Evolutionary conservation across 2,113 vertebrate species (phyloP).

Genomic region (Python bivittatus): DNA sequence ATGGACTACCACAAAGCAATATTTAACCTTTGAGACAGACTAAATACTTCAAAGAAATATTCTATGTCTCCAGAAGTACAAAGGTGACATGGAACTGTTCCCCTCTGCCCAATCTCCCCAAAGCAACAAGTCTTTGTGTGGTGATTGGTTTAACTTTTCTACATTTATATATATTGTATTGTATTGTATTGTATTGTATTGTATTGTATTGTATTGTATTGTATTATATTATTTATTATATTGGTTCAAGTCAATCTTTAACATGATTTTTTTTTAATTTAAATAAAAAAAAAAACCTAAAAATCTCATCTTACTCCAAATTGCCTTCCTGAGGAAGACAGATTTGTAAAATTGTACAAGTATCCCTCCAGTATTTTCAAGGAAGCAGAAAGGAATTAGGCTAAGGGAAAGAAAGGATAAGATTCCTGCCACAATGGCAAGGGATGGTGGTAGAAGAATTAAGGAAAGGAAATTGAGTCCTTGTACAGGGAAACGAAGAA

Average conservation of each 20-base stretch:
- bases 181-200: neutral
- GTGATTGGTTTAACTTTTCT: neutral
- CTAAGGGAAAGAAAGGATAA: neutral
- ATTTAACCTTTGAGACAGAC: slow-evolving; percentile 22
- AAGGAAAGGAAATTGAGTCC: neutral
- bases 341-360: neutral
- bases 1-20: slow-evolving; percentile 36
- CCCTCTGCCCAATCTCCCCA: neutral
- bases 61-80: slow-evolving; percentile 15
- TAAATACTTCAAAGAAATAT: slow-evolving; percentile 33
- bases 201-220: neutral
- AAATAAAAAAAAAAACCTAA: too few relatives aligned
- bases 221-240: too few relatives aligned
- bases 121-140: neutral
- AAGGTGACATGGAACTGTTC: neutral
- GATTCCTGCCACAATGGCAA: neutral
- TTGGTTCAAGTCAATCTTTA: slow-evolving; percentile 14
- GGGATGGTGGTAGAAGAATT: neutral
- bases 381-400: neutral
- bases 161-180: neutral
- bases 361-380: neutral
- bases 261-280: too few relatives aligned
- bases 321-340: neutral
- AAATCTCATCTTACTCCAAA: neutral
- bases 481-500: slow-evolving; percentile 13